Percentiles rank a stretch among this genome's conserved stretches.
These are phyloP conservation scores for Mythimna impura DNA, from an alignment of 2,888 invertebrate genomes.

Conservation along the genomic window DNA sequence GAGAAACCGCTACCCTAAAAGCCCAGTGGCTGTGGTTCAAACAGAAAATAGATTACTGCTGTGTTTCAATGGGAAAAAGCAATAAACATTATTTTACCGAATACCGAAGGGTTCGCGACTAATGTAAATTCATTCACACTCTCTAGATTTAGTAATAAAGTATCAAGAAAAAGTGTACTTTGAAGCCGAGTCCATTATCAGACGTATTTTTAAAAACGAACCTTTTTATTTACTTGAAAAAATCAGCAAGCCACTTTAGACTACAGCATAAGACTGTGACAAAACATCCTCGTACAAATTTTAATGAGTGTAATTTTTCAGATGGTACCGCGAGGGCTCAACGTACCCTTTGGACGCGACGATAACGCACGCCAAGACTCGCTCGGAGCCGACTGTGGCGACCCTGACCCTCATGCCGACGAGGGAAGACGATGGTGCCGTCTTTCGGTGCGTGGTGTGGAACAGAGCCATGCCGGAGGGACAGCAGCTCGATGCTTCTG, in stretches of 20 bases:
- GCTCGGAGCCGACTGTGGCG: constrained; percentile 94
- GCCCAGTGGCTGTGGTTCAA: constrained; percentile 36
- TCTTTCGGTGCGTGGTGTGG: constrained; percentile 96
- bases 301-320: constrained; percentile 68
- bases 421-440: constrained; percentile 95
- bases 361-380: constrained; percentile 92
- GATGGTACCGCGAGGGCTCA: constrained; percentile 95
- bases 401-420: constrained; percentile 94
- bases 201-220: background rate
- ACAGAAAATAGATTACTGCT: constrained; percentile 46
- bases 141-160: constrained; percentile 17
- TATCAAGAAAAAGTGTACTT: constrained; percentile 11
- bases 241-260: constrained; percentile 17
- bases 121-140: constrained; percentile 39
- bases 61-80: constrained; percentile 44
- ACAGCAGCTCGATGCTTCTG: constrained; percentile 94
- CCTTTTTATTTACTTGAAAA: background rate
- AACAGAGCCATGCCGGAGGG: constrained; percentile 96
- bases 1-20: constrained; percentile 14
- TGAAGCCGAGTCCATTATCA: background rate
- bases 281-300: constrained; percentile 11
- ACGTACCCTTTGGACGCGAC: constrained; percentile 93
- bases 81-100: constrained; percentile 50
- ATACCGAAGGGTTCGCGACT: constrained; percentile 40
- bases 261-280: background rate